Conservation (phyloP, 2,797 vertebrate species). For the Etheostoma perlongum region DNA sequence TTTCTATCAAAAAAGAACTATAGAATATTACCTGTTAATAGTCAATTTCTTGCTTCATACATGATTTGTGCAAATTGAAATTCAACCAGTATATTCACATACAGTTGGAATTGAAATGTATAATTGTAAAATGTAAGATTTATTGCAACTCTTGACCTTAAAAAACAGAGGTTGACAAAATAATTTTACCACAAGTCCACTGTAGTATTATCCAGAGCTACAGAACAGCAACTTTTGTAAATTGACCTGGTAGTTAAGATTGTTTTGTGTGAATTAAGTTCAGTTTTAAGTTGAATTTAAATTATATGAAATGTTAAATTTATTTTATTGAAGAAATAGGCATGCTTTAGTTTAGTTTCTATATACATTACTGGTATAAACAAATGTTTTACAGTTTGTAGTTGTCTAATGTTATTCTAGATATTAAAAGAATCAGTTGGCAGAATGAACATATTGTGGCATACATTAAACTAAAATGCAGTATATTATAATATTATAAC, state of each 20-base stretch:
- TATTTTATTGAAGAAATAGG: not conserved
- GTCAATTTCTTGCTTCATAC: too few species aligned
- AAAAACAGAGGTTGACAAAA: too few species aligned
- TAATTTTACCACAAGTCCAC: not conserved
- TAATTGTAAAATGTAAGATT: too few species aligned
- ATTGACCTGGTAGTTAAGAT: not conserved
- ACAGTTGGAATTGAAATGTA: too few species aligned
- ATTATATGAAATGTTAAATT: not conserved
- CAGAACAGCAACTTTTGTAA: not conserved
- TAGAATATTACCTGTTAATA: too few species aligned
- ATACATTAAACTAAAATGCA: not conserved
- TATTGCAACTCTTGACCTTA: too few species aligned
- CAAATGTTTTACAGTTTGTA: not conserved
- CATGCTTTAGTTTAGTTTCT: not conserved
- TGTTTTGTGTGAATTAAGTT: not conserved
- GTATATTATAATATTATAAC: not conserved
- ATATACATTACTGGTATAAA: not conserved
- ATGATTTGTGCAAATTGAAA: too few species aligned
- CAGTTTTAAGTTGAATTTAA: not conserved
- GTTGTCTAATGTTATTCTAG: not conserved
- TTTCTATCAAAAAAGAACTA: too few species aligned
- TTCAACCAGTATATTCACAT: too few species aligned
- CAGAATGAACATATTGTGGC: constrained; percentile 3
- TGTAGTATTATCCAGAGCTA: not conserved
- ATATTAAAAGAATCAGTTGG: not conserved